phyloP scores from a whole-genome alignment of 2,113 vertebrate genomes.

The Todiramphus chloris region DNA sequence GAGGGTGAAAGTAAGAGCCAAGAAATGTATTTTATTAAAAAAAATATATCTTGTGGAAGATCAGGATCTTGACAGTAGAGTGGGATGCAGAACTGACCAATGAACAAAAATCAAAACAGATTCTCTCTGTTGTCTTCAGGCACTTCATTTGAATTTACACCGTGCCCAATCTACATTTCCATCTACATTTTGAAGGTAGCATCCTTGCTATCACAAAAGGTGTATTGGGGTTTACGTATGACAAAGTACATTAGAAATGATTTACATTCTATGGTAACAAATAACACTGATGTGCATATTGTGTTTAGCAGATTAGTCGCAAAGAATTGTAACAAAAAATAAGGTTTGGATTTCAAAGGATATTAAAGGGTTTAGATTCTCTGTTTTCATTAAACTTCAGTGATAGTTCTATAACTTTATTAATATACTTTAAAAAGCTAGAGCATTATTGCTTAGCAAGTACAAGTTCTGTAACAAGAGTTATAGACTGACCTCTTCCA shows the following conservation, averaged over 20 bases:
- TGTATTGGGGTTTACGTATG: not conserved
- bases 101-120: not conserved
- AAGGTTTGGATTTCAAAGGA: not conserved
- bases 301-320: not conserved
- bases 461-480: not conserved
- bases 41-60: not conserved
- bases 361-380: not conserved
- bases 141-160: not conserved
- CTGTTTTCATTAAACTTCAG: not conserved
- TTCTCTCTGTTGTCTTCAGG: not conserved
- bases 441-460: not conserved
- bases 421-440: not conserved
- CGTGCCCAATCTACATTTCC: not conserved
- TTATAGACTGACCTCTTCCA: not conserved
- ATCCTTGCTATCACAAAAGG: not conserved
- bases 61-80: not conserved
- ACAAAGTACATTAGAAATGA: not conserved
- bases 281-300: not conserved
- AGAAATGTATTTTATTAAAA: not conserved
- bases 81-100: not conserved
- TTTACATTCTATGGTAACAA: not conserved
- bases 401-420: not conserved
- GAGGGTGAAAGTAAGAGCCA: not conserved
- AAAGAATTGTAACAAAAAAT: not conserved
- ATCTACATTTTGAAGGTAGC: not conserved